phyloP scores from a whole-genome alignment of 2,797 vertebrate genomes.

The Tympanoctomys barrerae region DNA sequence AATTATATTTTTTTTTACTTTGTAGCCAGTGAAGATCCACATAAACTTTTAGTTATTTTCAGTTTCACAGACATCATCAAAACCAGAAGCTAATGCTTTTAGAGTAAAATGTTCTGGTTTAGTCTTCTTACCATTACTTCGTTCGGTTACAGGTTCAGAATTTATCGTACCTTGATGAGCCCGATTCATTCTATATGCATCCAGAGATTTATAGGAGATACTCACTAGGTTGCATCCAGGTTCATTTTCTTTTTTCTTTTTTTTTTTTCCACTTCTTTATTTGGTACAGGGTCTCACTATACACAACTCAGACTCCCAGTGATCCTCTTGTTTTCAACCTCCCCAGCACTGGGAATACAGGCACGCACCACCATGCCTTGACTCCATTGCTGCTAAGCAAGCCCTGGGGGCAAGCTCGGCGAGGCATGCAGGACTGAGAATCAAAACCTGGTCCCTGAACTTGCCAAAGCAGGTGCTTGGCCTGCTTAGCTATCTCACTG shows the following conservation, averaged over 20 bases:
- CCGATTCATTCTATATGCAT: background rate
- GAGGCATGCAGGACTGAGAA: no score
- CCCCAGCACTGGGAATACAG: no score
- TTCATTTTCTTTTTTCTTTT: background rate
- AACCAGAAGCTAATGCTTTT: background rate
- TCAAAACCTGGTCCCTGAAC: no score
- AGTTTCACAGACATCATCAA: background rate
- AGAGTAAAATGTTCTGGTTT: constrained; percentile 18
- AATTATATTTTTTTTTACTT: constrained; percentile 19
- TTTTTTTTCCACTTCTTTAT: no score
- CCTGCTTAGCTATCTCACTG: no score
- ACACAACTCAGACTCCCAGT: no score
- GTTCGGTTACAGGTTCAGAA: background rate
- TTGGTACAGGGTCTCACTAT: no score
- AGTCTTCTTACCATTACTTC: background rate
- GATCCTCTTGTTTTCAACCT: no score
- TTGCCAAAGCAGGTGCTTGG: no score
- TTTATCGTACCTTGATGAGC: background rate
- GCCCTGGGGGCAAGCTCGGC: no score
- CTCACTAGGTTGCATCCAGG: background rate
- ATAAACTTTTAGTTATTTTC: background rate
- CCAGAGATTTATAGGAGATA: background rate
- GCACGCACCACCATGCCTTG: no score
- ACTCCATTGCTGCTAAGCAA: no score
- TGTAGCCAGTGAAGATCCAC: background rate